Evolutionary conservation across 1,140 invertebrate genomes (phyloP), one percentile per base, ranked within the genome.

Genomic region (Chironomus striatipennis): DNA sequence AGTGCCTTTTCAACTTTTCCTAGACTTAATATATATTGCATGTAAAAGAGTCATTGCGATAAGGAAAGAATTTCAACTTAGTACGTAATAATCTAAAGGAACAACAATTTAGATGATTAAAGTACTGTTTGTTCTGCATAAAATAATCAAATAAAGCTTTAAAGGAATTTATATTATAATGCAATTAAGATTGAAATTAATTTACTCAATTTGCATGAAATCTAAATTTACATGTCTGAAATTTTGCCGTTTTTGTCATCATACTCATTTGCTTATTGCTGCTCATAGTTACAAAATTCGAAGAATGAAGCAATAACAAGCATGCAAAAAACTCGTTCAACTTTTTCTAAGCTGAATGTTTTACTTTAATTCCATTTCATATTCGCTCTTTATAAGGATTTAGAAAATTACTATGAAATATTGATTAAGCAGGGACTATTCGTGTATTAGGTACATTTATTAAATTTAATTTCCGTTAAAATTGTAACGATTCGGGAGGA

Each of bases 171-270:
- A 5, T 15, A 5, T 57, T 57, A 57, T n/a, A 57, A n/a, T 5
- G 47, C 47, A 57, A 57, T 57, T 57, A 57, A 57, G n/a, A 57
- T 57, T n/a, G n/a, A n/a, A 70, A 70, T 20, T 70, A 18, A 70
- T 70, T 70, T 70, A 6, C 65, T 21, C 17, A 70, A 70, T 70
- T 70, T 70, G 65, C 65, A 70, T 70, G 20, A 21, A 70, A 70
- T 70, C 6, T 20, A 12, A 70, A 70, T 70, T 70, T 70, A 70
- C 65, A 70, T 70, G 65, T 70, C 65, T 21, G 15, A 9, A 20
- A 70, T 2, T 70, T 6, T 10, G 47, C 10, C n/a, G 7, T 57
- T 57, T 12, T n/a, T 10, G n/a, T 57, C 47, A n/a, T n/a, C n/a
- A 57, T 12, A 7, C n/a, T 57, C 47, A 10, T 10, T 57, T 10